Evolutionary conservation across 2,797 vertebrate genomes (phyloP).

Genomic region (Alcedo atthis): DNA sequence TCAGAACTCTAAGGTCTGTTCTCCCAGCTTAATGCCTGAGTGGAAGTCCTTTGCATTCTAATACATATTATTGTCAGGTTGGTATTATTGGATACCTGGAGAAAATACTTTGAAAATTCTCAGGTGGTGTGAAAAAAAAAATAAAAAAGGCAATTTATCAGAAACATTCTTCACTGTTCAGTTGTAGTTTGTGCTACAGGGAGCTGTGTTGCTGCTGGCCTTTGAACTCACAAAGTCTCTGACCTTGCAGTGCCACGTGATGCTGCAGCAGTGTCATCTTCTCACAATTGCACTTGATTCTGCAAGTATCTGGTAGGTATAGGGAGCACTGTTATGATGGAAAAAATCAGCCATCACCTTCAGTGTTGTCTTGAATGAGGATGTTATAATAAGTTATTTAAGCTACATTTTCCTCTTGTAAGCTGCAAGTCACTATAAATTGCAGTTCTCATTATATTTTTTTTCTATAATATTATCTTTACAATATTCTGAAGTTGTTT

Average conservation of each 20-base stretch:
- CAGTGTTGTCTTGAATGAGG: background rate
- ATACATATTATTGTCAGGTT: background rate
- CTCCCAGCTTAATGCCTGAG: background rate
- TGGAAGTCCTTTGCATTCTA: slow-evolving; percentile 26
- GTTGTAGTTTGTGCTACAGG: background rate
- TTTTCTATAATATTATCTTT: background rate
- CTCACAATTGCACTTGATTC: background rate
- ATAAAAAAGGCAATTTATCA: background rate
- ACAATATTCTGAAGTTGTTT: background rate
- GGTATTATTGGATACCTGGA: background rate
- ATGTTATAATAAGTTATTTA: background rate
- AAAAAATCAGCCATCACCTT: background rate
- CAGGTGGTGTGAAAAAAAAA: background rate
- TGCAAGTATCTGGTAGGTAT: background rate
- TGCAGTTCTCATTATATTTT: background rate
- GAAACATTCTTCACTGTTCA: background rate
- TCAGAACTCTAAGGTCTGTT: background rate
- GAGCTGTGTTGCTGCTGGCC: background rate
- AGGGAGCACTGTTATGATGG: background rate
- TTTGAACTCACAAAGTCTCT: background rate
- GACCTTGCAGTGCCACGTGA: fast-evolving
- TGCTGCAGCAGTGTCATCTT: background rate
- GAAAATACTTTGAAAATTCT: background rate
- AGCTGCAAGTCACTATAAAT: background rate
- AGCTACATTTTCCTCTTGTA: background rate